phyloP scores from a whole-genome alignment of 1,140 invertebrate genomes.

The Brachionus sp. region DNA sequence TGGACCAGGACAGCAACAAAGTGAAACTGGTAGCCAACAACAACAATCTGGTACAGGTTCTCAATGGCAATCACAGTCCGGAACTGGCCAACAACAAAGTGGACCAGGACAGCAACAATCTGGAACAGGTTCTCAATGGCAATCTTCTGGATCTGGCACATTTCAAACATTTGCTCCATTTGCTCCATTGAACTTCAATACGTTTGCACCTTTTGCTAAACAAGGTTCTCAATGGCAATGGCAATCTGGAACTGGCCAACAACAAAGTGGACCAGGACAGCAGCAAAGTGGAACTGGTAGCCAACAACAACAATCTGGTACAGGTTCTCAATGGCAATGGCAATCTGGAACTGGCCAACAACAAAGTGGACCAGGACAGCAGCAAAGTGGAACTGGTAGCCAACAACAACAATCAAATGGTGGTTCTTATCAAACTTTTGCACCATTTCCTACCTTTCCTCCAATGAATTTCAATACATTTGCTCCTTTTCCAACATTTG shows the following conservation, averaged over 20 bases:
- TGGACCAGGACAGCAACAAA: neutral
- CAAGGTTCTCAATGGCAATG: constrained; percentile 2
- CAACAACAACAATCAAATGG: neutral
- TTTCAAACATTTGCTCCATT: neutral
- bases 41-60: neutral
- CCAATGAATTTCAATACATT: neutral
- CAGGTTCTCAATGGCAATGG: neutral
- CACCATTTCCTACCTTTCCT: neutral
- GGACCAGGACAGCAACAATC: neutral
- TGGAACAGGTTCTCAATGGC: neutral
- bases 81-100: neutral
- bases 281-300: neutral
- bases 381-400: neutral
- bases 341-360: neutral
- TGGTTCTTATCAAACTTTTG: neutral
- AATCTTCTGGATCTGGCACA: neutral
- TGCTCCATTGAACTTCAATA: neutral
- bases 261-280: neutral
- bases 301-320: neutral
- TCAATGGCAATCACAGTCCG: neutral
- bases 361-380: neutral
- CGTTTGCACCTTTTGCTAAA: neutral
- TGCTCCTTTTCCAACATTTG: constrained; percentile 20
- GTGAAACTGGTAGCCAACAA: neutral
- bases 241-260: neutral